A percentile compares a stretch with the other conserved stretches of the same genome.
These are phyloP conservation scores for Acrobeloides nanus DNA, from an alignment of 2,888 invertebrate genomes.

Conservation along the genomic window DNA sequence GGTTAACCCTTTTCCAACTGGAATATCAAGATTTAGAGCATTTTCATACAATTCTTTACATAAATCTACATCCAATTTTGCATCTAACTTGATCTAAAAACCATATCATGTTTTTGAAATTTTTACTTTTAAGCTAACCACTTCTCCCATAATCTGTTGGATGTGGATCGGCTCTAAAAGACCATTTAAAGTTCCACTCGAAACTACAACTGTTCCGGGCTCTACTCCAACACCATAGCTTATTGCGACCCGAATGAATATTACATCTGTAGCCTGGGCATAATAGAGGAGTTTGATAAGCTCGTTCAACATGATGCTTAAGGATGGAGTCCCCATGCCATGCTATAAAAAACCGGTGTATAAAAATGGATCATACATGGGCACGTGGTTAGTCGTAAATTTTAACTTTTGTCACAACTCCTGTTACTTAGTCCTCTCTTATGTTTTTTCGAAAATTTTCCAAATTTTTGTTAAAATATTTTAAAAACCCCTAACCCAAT, in stretches of 20 bases:
- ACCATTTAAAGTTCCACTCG: conserved; percentile 83
- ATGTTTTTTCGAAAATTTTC: no score
- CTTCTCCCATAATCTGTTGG: no score
- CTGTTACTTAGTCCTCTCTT: no score
- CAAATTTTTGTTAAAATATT: no score
- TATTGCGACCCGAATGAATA: conserved; percentile 82
- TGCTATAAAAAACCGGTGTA: conserved; percentile 67
- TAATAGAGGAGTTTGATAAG: conserved; percentile 90
- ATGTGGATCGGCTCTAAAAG: no score
- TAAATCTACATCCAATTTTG: conserved; percentile 74
- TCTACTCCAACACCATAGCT: conserved; percentile 64
- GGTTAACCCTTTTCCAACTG: conserved; percentile 80
- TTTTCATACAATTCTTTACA: conserved; percentile 71
- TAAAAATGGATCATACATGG: no score
- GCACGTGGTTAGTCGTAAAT: no score
- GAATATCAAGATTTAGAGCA: conserved; percentile 54
- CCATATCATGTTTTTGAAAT: no score
- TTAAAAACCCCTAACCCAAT: no score
- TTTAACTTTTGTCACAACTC: no score
- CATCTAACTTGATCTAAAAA: no score
- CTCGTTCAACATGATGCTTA: conserved; percentile 89
- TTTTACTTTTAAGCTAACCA: conserved; percentile 54
- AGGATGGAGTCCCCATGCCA: conserved; percentile 94
- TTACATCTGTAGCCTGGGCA: conserved; percentile 75
- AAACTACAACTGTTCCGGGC: conserved; percentile 81